Conservation (phyloP, 2,888 invertebrate genomes). For the Leptinotarsa haldemani region DNA sequence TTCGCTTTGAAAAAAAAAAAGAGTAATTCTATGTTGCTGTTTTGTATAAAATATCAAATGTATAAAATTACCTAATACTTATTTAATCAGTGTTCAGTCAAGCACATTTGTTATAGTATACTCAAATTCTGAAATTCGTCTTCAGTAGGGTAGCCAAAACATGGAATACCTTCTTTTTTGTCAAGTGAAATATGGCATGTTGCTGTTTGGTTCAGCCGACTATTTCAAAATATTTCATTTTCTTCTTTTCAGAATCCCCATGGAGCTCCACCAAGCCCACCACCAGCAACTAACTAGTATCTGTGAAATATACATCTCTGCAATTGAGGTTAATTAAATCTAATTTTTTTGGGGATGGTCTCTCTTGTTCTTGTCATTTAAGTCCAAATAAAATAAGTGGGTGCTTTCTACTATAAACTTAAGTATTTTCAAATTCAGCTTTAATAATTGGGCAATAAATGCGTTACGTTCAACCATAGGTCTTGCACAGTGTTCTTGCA, state of each 20-base stretch:
- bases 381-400: constrained; percentile 5
- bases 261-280: constrained; percentile 66
- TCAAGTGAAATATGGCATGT: too few species aligned
- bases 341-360: not conserved
- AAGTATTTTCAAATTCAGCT: not conserved
- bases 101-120: too few species aligned
- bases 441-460: not conserved
- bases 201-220: not conserved
- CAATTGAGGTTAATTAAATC: constrained; percentile 9
- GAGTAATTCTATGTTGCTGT: too few species aligned
- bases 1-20: too few species aligned
- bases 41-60: too few species aligned
- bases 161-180: too few species aligned
- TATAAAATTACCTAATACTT: too few species aligned
- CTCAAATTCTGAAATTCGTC: too few species aligned
- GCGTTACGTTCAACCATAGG: not conserved
- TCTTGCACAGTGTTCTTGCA: not conserved
- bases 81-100: too few species aligned
- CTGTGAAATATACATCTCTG: not conserved
- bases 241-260: constrained; percentile 64
- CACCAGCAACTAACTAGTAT: constrained; percentile 61
- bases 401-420: not conserved
- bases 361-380: constrained; percentile 3
- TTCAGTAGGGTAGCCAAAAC: too few species aligned
- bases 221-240: not conserved